These are phyloP conservation scores for Malthinus seriepunctatus DNA, from an alignment of 2,888 invertebrate species.

Conservation along the genomic window DNA sequence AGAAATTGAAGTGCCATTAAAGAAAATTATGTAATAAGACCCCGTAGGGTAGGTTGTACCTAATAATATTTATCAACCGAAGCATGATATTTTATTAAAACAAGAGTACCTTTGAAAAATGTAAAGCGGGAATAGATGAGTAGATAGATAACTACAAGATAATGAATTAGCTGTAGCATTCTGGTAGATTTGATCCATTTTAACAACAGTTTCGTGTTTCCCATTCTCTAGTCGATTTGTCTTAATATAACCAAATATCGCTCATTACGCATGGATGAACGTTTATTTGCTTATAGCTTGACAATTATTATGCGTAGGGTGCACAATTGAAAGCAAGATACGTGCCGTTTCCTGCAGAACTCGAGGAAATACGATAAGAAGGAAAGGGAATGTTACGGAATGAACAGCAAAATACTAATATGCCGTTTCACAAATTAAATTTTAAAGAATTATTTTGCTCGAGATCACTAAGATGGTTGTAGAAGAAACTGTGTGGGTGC, in stretches of 20 bases:
- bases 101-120: not conserved
- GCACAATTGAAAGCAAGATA: slow-evolving; percentile 28
- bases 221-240: slow-evolving; percentile 21
- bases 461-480: slow-evolving; percentile 2
- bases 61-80: too few species aligned
- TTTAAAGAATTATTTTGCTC: slow-evolving; percentile 21
- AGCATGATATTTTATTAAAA: not conserved
- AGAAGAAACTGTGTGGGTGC: slow-evolving; percentile 8
- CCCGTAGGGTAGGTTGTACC: too few species aligned
- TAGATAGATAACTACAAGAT: slow-evolving; percentile 8
- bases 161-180: slow-evolving; percentile 15
- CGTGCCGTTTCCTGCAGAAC: slow-evolving; percentile 20
- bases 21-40: too few species aligned
- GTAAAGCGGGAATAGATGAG: slow-evolving; percentile 4
- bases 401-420: slow-evolving; percentile 28
- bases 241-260: slow-evolving; percentile 28
- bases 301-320: slow-evolving; percentile 30
- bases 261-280: slow-evolving; percentile 27
- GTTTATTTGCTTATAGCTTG: slow-evolving; percentile 28
- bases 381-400: slow-evolving; percentile 27
- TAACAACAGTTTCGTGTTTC: slow-evolving; percentile 8
- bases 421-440: slow-evolving; percentile 27
- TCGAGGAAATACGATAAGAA: slow-evolving; percentile 20
- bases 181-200: slow-evolving; percentile 6
- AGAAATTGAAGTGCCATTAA: too few species aligned